Percentiles rank a stretch among this genome's conserved stretches.
phyloP scores from a whole-genome alignment of 1,140 invertebrate genomes.

The Frieseomelitta varia region DNA sequence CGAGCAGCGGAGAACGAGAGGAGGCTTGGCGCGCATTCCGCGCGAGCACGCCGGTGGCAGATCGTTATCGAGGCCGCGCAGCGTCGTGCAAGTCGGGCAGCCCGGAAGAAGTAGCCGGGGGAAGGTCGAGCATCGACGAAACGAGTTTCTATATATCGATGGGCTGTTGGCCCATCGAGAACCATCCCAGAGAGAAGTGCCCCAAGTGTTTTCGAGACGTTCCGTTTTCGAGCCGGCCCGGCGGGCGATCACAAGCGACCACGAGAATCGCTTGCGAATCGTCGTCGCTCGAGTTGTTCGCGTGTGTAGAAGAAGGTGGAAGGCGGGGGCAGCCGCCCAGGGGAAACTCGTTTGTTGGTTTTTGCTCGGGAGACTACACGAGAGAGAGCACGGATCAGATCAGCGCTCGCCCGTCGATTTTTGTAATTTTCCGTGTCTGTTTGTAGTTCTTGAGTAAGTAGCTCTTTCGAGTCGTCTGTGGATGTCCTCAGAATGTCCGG shows the following conservation, averaged over 20 bases:
- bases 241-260: too few species aligned
- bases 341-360: conserved; percentile 75
- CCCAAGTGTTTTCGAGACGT: conserved; percentile 46
- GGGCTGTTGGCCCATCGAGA: neutral
- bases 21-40: conserved; percentile 59
- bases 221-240: neutral
- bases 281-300: conserved; percentile 5
- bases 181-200: neutral
- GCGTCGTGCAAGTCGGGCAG: conserved; percentile 37
- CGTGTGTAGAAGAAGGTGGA: conserved; percentile 27
- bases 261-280: conserved; percentile 59
- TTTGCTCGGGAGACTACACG: conserved; percentile 65
- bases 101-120: conserved; percentile 59
- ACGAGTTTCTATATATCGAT: conserved; percentile 62
- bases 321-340: conserved; percentile 53
- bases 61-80: conserved; percentile 57
- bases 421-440: conserved; percentile 67
- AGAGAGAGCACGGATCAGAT: conserved; percentile 48
- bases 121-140: conserved; percentile 60
- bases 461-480: neutral
- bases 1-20: conserved; percentile 3
- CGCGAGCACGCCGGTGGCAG: conserved; percentile 44
- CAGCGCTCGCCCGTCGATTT: conserved; percentile 61
- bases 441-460: neutral
- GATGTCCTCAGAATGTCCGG: neutral